Conservation (phyloP, 2,797 vertebrate species). For the Xyrichtys novacula region DNA sequence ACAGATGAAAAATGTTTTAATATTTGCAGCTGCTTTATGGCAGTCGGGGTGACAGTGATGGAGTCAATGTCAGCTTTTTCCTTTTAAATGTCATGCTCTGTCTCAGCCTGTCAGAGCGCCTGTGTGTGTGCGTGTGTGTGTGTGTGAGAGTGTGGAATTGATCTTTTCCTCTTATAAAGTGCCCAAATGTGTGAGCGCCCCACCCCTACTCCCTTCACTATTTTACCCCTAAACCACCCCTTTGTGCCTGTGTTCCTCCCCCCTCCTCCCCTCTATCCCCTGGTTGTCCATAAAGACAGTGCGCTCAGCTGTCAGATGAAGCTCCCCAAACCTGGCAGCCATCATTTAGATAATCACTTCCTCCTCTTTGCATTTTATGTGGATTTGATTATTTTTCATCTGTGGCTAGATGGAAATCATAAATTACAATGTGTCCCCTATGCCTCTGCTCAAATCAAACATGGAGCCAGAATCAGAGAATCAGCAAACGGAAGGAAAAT, state of each 20-base stretch:
- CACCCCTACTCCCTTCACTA: constrained; percentile 92
- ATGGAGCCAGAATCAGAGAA: constrained; percentile 63
- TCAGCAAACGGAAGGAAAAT: constrained; percentile 63
- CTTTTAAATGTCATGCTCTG: constrained; percentile 99
- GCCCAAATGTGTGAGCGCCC: constrained; percentile 87
- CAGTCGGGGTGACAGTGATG: constrained; percentile 98
- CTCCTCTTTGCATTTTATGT: constrained; percentile 84
- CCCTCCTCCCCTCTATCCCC: constrained; percentile 64
- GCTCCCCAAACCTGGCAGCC: constrained; percentile 78
- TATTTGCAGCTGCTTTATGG: constrained; percentile 99
- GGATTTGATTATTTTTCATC: constrained; percentile 84
- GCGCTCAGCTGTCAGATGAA: constrained; percentile 83
- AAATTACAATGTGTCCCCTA: constrained; percentile 75
- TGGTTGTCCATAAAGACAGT: constrained; percentile 82
- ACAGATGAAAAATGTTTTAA: constrained; percentile 99
- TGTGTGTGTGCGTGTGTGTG: constrained; percentile 56
- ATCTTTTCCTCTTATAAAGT: constrained; percentile 94
- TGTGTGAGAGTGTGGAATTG: constrained; percentile 82
- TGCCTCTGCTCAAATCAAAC: constrained; percentile 72
- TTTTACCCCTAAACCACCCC: constrained; percentile 92
- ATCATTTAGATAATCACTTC: constrained; percentile 83
- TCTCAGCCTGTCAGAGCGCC: constrained; percentile 85
- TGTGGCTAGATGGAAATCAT: constrained; percentile 79
- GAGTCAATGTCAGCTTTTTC: constrained; percentile 99
- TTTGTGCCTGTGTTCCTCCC: constrained; percentile 82